Conservation (phyloP, 2,797 vertebrate genomes). For the Carduelis carduelis region DNA sequence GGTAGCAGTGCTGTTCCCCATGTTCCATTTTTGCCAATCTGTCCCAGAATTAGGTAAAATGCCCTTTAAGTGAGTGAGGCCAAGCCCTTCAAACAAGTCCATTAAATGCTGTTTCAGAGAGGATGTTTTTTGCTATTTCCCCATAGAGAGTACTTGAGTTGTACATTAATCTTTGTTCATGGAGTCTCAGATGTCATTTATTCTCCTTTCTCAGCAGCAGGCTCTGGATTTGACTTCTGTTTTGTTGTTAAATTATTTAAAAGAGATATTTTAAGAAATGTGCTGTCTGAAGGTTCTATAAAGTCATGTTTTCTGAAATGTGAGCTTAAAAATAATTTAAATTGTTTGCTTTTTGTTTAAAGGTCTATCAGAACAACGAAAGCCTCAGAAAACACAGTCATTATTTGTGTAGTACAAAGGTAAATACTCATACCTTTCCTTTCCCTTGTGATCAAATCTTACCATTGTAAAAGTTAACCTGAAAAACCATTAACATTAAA, state of each 20-base stretch:
- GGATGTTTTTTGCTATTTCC: not conserved
- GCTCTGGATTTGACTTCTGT: not conserved
- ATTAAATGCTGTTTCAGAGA: not conserved
- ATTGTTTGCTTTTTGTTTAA: constrained; percentile 43
- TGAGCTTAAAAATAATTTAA: not conserved
- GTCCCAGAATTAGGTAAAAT: not conserved
- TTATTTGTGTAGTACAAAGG: constrained; percentile 95
- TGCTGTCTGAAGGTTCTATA: not conserved
- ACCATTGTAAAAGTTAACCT: not conserved
- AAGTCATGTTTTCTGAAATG: not conserved
- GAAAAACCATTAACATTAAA: not conserved
- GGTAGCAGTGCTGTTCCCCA: not conserved
- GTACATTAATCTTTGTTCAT: not conserved
- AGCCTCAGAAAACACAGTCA: constrained; percentile 94
- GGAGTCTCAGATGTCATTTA: not conserved
- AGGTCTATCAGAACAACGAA: constrained; percentile 93
- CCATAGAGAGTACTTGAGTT: not conserved
- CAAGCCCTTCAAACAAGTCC: not conserved
- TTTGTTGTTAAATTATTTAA: not conserved
- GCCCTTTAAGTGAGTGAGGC: not conserved
- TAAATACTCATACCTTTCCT: constrained; percentile 68
- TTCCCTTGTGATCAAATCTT: not conserved
- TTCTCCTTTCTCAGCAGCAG: not conserved
- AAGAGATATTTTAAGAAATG: not conserved
- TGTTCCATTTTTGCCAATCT: not conserved